Conservation (phyloP, 1,140 invertebrate genomes). For the Drosophila erecta region DNA sequence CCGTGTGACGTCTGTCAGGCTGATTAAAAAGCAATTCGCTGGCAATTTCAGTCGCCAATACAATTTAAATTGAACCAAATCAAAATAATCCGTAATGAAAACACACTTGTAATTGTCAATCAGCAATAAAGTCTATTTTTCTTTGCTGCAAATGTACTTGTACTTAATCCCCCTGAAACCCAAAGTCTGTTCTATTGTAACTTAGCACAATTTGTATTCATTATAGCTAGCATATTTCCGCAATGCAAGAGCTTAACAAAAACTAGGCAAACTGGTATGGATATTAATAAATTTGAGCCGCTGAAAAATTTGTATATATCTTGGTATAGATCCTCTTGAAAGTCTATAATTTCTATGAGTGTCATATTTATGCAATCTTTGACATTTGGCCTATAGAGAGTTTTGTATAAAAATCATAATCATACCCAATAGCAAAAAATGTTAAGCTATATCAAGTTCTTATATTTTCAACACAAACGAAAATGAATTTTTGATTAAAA, state of each 20-base stretch:
- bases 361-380: constrained; percentile 30
- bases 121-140: not conserved
- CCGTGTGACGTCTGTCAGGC: constrained; percentile 57
- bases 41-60: constrained; percentile 21
- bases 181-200: constrained; percentile 9
- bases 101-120: constrained; percentile 31
- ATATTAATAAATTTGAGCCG: constrained; percentile 22
- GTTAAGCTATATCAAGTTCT: constrained; percentile 23
- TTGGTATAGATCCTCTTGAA: constrained; percentile 15
- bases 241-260: constrained; percentile 13
- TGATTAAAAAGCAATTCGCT: constrained; percentile 57
- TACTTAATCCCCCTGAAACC: constrained; percentile 6
- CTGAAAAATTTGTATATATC: constrained; percentile 14
- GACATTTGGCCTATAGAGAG: constrained; percentile 36
- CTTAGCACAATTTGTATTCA: constrained; percentile 39
- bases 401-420: constrained; percentile 7
- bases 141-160: not conserved
- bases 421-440: constrained; percentile 9
- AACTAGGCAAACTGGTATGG: constrained; percentile 43
- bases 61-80: constrained; percentile 10
- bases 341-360: not conserved
- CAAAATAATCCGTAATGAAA: constrained; percentile 15
- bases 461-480: not conserved
- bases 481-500: constrained; percentile 1
- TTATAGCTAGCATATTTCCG: constrained; percentile 36